Percentiles rank a stretch among this genome's conserved stretches.
These are phyloP conservation scores for Anguilla rostrata DNA, from an alignment of 2,113 vertebrate species.

Conservation along the genomic window DNA sequence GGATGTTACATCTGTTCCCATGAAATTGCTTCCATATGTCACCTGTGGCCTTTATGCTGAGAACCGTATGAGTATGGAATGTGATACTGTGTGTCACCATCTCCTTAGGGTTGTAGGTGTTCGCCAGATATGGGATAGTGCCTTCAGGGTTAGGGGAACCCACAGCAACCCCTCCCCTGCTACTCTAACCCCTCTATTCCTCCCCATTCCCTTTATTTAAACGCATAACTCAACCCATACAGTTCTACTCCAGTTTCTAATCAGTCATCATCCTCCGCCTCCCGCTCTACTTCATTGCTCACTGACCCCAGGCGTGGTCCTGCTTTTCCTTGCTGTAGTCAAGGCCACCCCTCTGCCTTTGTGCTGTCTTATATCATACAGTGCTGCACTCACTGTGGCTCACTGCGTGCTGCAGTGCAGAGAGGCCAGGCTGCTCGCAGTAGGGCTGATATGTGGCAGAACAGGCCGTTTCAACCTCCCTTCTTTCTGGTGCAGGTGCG, in stretches of 20 bases:
- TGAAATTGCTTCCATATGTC: not conserved
- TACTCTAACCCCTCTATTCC: not conserved
- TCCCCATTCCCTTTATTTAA: not conserved
- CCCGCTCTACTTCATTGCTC: not conserved
- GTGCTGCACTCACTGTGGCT: not conserved
- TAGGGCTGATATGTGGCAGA: not conserved
- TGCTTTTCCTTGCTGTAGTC: not conserved
- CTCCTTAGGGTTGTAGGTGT: not conserved
- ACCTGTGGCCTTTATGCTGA: not conserved
- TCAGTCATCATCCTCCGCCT: no score
- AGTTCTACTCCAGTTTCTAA: not conserved
- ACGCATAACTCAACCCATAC: not conserved
- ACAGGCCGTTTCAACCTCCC: slow-evolving; percentile 51
- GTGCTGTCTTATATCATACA: not conserved
- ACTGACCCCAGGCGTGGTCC: not conserved
- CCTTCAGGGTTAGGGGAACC: not conserved
- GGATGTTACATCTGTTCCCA: not conserved
- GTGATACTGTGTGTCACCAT: not conserved
- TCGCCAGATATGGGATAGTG: not conserved
- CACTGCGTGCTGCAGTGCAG: not conserved
- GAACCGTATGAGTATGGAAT: not conserved
- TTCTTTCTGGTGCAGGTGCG: slow-evolving; percentile 62
- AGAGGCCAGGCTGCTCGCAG: not conserved
- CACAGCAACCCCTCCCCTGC: not conserved
- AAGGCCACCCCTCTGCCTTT: not conserved